A percentile compares a stretch with the other conserved stretches of the same genome.
These are phyloP conservation scores for Alloplasta piceator DNA, from an alignment of 2,888 invertebrate species.

Conservation along the genomic window DNA sequence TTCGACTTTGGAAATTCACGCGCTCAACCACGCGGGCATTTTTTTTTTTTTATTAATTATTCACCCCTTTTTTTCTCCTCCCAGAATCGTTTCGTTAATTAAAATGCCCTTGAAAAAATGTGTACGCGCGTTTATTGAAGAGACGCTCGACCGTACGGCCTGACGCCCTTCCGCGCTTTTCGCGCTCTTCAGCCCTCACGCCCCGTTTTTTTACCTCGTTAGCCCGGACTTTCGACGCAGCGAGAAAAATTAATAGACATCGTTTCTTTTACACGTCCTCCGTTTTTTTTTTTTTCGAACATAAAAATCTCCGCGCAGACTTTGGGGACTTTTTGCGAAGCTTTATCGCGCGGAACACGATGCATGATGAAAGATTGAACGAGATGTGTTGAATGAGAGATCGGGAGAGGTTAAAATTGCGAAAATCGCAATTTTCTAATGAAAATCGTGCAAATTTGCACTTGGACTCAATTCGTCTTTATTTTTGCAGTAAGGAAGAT, in stretches of 20 bases:
- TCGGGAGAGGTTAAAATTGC: too few species aligned
- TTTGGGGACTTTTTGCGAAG: too few species aligned
- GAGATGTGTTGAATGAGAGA: too few species aligned
- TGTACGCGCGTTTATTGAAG: conserved; percentile 15
- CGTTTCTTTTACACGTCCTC: too few species aligned
- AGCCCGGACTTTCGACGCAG: conserved; percentile 16
- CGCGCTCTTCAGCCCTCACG: conserved; percentile 49
- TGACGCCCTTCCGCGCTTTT: conserved; percentile 56
- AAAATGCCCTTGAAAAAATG: conserved; percentile 60
- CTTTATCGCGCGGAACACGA: too few species aligned
- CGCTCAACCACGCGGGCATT: conserved; percentile 64
- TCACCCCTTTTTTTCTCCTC: conserved; percentile 63
- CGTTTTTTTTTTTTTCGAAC: neutral
- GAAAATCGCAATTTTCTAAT: too few species aligned
- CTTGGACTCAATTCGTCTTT: too few species aligned
- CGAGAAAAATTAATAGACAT: neutral
- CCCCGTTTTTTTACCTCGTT: conserved; percentile 18
- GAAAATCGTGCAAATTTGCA: too few species aligned
- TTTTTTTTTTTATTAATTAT: conserved; percentile 73
- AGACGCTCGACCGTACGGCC: conserved; percentile 49
- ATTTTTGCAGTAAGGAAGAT: too few species aligned
- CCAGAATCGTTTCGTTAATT: conserved; percentile 67
- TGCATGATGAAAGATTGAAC: too few species aligned
- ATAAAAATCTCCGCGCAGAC: neutral
- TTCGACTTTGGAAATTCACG: conserved; percentile 73